Evolutionary conservation across 2,888 invertebrate species (phyloP).

Genomic region (Mythimna albipuncta): DNA sequence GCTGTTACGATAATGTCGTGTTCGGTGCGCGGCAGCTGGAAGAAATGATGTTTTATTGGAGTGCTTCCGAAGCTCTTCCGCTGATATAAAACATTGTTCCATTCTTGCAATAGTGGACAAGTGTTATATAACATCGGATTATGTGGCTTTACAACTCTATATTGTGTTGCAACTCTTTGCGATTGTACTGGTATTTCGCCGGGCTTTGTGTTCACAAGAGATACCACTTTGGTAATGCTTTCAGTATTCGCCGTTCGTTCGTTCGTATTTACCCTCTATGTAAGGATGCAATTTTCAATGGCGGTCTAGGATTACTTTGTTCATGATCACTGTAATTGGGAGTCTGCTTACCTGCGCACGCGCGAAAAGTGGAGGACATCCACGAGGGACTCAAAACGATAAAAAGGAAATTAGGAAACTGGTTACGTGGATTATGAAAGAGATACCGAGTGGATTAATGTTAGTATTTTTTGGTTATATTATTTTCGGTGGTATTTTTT

Average conservation of each 20-base stretch:
- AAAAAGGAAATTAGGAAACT: too few relatives aligned
- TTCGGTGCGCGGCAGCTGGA: slow-evolving; percentile 60
- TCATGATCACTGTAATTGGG: slow-evolving; percentile 31
- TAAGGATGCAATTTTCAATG: slow-evolving; percentile 44
- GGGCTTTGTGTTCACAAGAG: slow-evolving; percentile 58
- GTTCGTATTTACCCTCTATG: slow-evolving; percentile 45
- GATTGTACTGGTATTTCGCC: slow-evolving; percentile 56
- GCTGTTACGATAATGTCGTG: slow-evolving; percentile 69
- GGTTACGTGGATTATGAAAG: background rate
- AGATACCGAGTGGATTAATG: background rate
- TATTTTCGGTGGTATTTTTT: slow-evolving; percentile 2
- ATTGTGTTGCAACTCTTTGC: slow-evolving; percentile 64
- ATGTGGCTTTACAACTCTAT: slow-evolving; percentile 65
- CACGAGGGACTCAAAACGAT: too few relatives aligned
- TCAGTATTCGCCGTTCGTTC: slow-evolving; percentile 51
- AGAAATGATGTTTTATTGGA: slow-evolving; percentile 73
- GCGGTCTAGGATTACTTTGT: slow-evolving; percentile 23
- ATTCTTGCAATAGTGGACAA: slow-evolving; percentile 68
- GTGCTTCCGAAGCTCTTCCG: slow-evolving; percentile 70
- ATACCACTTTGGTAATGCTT: slow-evolving; percentile 59
- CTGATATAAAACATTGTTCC: slow-evolving; percentile 69
- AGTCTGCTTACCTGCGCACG: background rate
- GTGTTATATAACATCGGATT: slow-evolving; percentile 65
- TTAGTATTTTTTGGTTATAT: slow-evolving; percentile 8
- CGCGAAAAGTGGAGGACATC: too few relatives aligned